Evolutionary conservation across 2,888 invertebrate species (phyloP), one percentile per base, ranked within the genome.

Genomic region (Clepsis dumicolana): DNA sequence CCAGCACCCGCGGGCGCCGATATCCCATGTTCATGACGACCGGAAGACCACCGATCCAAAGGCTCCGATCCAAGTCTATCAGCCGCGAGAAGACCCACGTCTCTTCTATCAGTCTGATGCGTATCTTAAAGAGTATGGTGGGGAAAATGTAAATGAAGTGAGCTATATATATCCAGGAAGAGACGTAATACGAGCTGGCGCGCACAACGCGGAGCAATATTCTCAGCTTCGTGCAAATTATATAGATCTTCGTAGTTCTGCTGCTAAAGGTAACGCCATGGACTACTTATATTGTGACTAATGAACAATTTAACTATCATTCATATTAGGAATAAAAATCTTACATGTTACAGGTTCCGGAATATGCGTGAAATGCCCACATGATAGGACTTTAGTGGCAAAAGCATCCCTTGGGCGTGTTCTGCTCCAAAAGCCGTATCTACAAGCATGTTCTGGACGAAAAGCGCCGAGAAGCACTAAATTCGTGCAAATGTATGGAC

Each of bases 61-160:
- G 77, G 59, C 50, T 64, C 44, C 83, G 71, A 65, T 83, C 80
- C 84, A 87, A 79, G 72, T 88, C 72, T 82, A 91, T 81, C 80
- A 87, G 70, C 89, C 93, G 64, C 81, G 86, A 76, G 89, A 92
- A 85, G 90, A 93, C 81, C 93, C 93, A 4, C 83, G 87, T 41
- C 80, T 89, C 72, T 93, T 86, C 82, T 93, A 93, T 76, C 89
- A 88, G 71, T 92, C 92, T 87, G 87, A 88, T 79, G 75, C 87
- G 72, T 93, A 92, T 83, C 80, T 86, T 87, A 79, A 90, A 83
- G 85, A 91, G 82, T 74, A 77, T 87, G 76, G 78, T 84, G 73
- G 78, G 79, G 82, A 87, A 74, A 84, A 84, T 72, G 64, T 88
- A 74, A 86, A 86, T 63, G 89, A 90, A 73, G 86, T 91, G 3